Conservation (phyloP, 2,888 invertebrate species). For the Drosophila prolongata region DNA sequence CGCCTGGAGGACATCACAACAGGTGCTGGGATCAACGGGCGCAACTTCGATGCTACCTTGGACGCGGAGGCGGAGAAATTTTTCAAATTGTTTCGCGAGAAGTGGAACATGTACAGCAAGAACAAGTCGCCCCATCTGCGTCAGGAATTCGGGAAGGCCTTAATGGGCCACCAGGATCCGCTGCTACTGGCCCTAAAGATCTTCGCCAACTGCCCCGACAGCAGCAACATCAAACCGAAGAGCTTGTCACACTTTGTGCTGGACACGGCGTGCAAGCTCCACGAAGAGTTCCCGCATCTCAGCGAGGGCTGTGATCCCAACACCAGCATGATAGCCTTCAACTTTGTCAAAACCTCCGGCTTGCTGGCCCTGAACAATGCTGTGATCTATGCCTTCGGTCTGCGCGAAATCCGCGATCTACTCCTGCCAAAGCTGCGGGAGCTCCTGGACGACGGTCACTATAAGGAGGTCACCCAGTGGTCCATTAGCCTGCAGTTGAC, state of each 20-base stretch:
- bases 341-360: constrained; percentile 89
- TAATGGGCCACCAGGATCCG: constrained; percentile 69
- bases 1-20: constrained; percentile 83
- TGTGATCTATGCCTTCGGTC: constrained; percentile 88
- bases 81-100: constrained; percentile 77
- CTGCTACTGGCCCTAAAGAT: constrained; percentile 82
- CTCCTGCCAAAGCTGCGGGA: constrained; percentile 88
- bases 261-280: constrained; percentile 87
- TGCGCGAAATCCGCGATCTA: constrained; percentile 87
- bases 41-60: constrained; percentile 81
- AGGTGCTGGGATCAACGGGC: constrained; percentile 82
- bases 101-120: constrained; percentile 80
- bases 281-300: constrained; percentile 83
- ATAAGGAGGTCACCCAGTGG: constrained; percentile 91
- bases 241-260: constrained; percentile 85
- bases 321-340: constrained; percentile 90
- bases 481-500: constrained; percentile 88
- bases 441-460: constrained; percentile 86
- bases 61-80: constrained; percentile 70
- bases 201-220: constrained; percentile 83
- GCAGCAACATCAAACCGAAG: constrained; percentile 83
- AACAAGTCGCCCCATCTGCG: constrained; percentile 66
- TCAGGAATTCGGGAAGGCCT: constrained; percentile 52
- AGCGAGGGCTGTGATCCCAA: constrained; percentile 85
- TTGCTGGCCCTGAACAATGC: constrained; percentile 87